Evolutionary conservation across 2,888 invertebrate species (phyloP).

Genomic region (Cerastis rubricosa): DNA sequence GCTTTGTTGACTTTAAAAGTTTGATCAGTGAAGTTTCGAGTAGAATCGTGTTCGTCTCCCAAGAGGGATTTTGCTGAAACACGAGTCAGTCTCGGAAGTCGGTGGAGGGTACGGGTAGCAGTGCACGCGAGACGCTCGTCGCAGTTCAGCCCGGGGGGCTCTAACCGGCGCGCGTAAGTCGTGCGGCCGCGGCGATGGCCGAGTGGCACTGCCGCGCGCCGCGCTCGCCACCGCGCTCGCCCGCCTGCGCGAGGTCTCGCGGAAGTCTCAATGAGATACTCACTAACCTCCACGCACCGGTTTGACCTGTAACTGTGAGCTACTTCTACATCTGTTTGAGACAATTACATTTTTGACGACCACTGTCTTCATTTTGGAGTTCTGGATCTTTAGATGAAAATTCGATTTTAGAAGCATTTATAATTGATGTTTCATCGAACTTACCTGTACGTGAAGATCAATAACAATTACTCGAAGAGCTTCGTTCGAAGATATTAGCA

Average conservation of each 20-base stretch:
- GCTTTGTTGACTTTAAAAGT: conserved; percentile 12
- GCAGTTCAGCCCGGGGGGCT: conserved; percentile 82
- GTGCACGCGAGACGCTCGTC: conserved; percentile 64
- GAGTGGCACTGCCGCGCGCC: conserved; percentile 68
- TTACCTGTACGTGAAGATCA: no score
- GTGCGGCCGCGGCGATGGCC: conserved; percentile 77
- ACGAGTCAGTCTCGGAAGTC: conserved; percentile 56
- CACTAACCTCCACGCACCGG: conserved; percentile 55
- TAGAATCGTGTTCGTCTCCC: conserved; percentile 73
- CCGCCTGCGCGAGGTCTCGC: conserved; percentile 51
- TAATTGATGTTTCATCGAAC: no score
- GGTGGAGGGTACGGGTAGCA: conserved; percentile 19
- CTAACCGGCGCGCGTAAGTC: conserved; percentile 77
- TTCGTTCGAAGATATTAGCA: no score
- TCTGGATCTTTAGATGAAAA: neutral
- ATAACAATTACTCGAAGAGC: no score
- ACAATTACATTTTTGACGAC: neutral
- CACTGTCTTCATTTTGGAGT: neutral
- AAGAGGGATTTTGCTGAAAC: conserved; percentile 69
- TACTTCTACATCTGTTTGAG: conserved; percentile 25
- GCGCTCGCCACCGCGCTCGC: conserved; percentile 27
- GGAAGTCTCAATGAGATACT: conserved; percentile 60
- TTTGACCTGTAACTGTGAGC: conserved; percentile 47
- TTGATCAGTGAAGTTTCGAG: conserved; percentile 51
- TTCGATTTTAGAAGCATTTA: neutral